Percentiles rank a stretch among this genome's conserved stretches.
phyloP scores from a whole-genome alignment of 35 echinoderm and acorn worm species.

The Apostichopus californicus region DNA sequence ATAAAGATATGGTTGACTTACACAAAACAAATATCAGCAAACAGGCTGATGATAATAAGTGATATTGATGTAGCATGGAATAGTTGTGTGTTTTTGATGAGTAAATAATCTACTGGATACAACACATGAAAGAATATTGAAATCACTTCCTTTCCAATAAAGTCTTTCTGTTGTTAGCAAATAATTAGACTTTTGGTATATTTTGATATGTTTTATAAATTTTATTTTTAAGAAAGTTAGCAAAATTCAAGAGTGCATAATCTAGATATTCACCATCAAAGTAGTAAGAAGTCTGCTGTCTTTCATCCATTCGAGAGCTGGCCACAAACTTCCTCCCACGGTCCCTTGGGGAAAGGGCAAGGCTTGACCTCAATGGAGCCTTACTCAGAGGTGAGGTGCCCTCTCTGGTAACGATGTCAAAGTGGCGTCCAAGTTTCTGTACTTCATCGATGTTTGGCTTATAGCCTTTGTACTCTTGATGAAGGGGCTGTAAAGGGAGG shows the following conservation, averaged over 20 bases:
- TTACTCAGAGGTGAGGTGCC: slow-evolving; percentile 54
- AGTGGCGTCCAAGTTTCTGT: slow-evolving; percentile 65
- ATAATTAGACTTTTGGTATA: too few relatives aligned
- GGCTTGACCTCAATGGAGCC: slow-evolving; percentile 72
- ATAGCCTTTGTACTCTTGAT: slow-evolving; percentile 86
- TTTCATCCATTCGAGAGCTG: slow-evolving; percentile 32
- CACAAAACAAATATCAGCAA: too few relatives aligned
- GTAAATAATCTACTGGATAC: too few relatives aligned
- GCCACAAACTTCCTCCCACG: slow-evolving; percentile 35
- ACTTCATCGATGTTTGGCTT: slow-evolving; percentile 92
- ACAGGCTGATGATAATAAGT: too few relatives aligned
- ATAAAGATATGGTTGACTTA: too few relatives aligned
- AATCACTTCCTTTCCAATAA: too few relatives aligned
- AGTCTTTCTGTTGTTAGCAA: too few relatives aligned
- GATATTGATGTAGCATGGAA: too few relatives aligned
- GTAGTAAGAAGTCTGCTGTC: slow-evolving; percentile 49
- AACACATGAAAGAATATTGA: too few relatives aligned
- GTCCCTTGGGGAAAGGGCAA: slow-evolving; percentile 68
- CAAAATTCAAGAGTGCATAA: background rate
- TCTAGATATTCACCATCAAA: slow-evolving; percentile 36
- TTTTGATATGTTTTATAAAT: background rate
- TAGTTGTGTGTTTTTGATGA: too few relatives aligned
- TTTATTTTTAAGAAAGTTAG: background rate
- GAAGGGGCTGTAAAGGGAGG: slow-evolving; percentile 69
- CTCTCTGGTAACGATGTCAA: slow-evolving; percentile 71